phyloP scores from a whole-genome alignment of 1,140 invertebrate species.

The Apis florea region DNA sequence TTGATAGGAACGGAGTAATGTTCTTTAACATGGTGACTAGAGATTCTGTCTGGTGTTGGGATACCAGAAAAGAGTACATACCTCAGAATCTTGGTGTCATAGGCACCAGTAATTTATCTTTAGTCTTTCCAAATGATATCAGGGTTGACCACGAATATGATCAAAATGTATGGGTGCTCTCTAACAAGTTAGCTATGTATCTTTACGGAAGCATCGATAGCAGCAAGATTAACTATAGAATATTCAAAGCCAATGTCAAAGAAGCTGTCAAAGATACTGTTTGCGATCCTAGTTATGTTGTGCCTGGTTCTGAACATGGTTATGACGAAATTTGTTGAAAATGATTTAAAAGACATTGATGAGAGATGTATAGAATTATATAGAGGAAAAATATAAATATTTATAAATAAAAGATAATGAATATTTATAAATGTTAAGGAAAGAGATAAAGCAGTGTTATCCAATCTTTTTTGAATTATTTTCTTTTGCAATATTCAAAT shows the following conservation, averaged over 20 bases:
- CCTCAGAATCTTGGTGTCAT: conserved; percentile 84
- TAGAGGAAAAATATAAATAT: neutral
- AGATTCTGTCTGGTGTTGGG: conserved; percentile 90
- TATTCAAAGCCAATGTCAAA: conserved; percentile 83
- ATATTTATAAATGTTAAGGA: no score
- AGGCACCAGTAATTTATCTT: conserved; percentile 81
- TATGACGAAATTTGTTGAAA: conserved; percentile 75
- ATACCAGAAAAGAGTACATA: conserved; percentile 86
- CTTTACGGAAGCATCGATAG: conserved; percentile 85
- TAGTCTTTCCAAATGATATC: conserved; percentile 90
- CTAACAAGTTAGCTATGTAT: conserved; percentile 87
- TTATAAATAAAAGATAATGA: no score
- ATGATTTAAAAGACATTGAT: no score
- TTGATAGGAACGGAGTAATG: conserved; percentile 87
- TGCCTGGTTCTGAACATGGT: conserved; percentile 66
- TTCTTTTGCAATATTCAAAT: no score
- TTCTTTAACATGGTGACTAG: conserved; percentile 88
- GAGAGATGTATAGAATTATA: neutral
- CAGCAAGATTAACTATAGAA: conserved; percentile 86
- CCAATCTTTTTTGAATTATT: no score
- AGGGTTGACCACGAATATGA: conserved; percentile 84
- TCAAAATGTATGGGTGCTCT: conserved; percentile 88
- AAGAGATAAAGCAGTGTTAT: no score
- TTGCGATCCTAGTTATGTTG: conserved; percentile 83
- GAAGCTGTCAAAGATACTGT: conserved; percentile 84